Conservation (phyloP, 2,888 invertebrate genomes). For the Phytoseiulus persimilis region DNA sequence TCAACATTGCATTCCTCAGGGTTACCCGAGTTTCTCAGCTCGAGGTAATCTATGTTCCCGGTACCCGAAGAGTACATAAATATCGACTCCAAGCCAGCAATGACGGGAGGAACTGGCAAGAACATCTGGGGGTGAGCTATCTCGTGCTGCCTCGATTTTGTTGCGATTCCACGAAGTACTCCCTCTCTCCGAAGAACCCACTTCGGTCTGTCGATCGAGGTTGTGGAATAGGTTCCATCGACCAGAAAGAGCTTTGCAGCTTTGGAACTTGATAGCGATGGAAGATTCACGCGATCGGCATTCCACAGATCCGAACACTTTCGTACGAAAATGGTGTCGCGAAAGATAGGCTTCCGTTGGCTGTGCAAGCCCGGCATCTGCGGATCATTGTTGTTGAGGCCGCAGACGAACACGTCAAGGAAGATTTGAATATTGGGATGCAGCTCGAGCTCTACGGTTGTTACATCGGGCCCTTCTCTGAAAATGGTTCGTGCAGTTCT, state of each 20-base stretch:
- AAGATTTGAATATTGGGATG: slow-evolving; percentile 18
- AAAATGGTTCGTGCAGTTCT: background rate
- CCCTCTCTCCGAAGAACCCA: too few species aligned
- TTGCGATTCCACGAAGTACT: too few species aligned
- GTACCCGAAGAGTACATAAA: slow-evolving; percentile 42
- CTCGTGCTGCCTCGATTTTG: background rate
- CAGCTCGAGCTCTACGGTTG: slow-evolving; percentile 21
- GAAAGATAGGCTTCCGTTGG: background rate
- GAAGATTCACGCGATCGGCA: background rate
- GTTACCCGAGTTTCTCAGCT: slow-evolving; percentile 28
- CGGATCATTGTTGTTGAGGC: slow-evolving; percentile 33
- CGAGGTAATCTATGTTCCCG: slow-evolving; percentile 42
- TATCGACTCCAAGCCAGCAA: slow-evolving; percentile 44
- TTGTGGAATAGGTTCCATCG: too few species aligned
- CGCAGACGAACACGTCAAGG: slow-evolving; percentile 27
- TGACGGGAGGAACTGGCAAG: slow-evolving; percentile 44
- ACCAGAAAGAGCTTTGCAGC: too few species aligned
- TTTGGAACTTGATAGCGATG: too few species aligned
- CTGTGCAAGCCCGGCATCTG: slow-evolving; percentile 23
- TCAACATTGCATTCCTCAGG: slow-evolving; percentile 43
- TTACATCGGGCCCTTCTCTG: background rate
- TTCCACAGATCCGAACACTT: background rate
- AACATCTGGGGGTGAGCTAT: background rate
- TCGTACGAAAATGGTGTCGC: slow-evolving; percentile 15
- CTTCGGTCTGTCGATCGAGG: background rate